Percentiles rank a stretch among this genome's conserved stretches.
These are phyloP conservation scores for Axis porcinus DNA, from an alignment of 2,113 vertebrate species.

Conservation along the genomic window DNA sequence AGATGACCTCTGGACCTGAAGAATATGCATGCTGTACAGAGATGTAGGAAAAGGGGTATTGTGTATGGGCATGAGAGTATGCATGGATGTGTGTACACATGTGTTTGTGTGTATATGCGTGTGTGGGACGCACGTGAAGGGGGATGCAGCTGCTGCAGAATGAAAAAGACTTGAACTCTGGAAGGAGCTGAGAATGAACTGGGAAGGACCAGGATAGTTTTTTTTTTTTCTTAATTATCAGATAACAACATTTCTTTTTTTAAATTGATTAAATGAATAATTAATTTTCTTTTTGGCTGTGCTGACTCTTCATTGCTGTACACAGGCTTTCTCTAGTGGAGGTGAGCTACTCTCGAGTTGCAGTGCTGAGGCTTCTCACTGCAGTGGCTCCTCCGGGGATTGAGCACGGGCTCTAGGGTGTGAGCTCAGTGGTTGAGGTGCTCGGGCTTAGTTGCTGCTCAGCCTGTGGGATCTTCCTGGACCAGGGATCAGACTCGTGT, in stretches of 20 bases:
- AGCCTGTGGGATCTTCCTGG: not conserved
- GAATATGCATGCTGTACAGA: not conserved
- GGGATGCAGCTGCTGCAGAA: not conserved
- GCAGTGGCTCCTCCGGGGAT: not conserved
- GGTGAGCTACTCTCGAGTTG: not conserved
- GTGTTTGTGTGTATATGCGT: not conserved
- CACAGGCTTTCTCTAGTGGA: not conserved
- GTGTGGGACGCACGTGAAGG: fast-evolving
- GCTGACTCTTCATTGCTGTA: not conserved
- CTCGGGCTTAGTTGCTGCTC: not conserved
- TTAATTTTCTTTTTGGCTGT: not conserved
- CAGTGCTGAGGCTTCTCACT: not conserved
- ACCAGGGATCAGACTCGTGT: not conserved
- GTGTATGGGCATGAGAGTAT: not conserved
- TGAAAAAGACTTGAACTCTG: not conserved
- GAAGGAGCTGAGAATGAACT: not conserved
- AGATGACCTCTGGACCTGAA: not conserved
- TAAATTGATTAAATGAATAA: not conserved
- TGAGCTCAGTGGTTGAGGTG: not conserved
- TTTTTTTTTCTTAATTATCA: not conserved
- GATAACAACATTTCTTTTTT: not conserved
- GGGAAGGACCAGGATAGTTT: not conserved
- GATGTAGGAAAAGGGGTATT: not conserved
- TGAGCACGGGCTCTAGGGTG: fast-evolving
- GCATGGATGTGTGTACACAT: not conserved